Evolutionary conservation across 2,888 invertebrate species (phyloP).

Genomic region (Eupithecia centaureata): DNA sequence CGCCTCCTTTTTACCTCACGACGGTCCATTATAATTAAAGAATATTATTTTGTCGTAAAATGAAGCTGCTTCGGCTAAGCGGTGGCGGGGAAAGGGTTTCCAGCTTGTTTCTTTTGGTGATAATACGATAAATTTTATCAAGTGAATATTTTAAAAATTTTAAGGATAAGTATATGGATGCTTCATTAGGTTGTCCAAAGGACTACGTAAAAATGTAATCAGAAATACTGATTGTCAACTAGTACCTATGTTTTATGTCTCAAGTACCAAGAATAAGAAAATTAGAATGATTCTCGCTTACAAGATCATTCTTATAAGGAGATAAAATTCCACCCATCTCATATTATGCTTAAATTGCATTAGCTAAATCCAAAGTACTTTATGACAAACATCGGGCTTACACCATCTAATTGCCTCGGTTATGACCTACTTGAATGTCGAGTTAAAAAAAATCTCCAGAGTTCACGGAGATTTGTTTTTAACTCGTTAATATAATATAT

Average conservation of each 20-base stretch:
- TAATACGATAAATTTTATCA: background rate
- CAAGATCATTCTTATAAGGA: background rate
- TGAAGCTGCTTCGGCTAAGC: conserved; percentile 49
- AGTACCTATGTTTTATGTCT: background rate
- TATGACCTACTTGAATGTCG: too few species aligned
- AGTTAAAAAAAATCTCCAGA: too few species aligned
- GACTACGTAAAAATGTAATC: background rate
- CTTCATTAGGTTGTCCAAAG: background rate
- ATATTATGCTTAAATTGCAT: background rate
- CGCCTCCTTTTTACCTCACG: conserved; percentile 74
- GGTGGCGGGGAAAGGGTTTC: conserved; percentile 7
- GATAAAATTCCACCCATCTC: background rate
- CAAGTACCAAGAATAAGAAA: background rate
- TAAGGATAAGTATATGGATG: background rate
- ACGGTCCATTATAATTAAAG: conserved; percentile 81
- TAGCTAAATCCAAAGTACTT: background rate
- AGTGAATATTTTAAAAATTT: background rate
- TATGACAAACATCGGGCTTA: too few species aligned
- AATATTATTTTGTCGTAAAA: conserved; percentile 81
- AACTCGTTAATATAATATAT: too few species aligned
- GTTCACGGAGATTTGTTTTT: too few species aligned
- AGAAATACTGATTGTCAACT: background rate
- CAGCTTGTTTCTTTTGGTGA: background rate
- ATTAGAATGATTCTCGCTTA: background rate
- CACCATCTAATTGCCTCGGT: too few species aligned